Percentiles rank a stretch among this genome's conserved stretches.
Conservation (phyloP, 2,888 invertebrate species). For the Parnassius mnemosyne region DNA sequence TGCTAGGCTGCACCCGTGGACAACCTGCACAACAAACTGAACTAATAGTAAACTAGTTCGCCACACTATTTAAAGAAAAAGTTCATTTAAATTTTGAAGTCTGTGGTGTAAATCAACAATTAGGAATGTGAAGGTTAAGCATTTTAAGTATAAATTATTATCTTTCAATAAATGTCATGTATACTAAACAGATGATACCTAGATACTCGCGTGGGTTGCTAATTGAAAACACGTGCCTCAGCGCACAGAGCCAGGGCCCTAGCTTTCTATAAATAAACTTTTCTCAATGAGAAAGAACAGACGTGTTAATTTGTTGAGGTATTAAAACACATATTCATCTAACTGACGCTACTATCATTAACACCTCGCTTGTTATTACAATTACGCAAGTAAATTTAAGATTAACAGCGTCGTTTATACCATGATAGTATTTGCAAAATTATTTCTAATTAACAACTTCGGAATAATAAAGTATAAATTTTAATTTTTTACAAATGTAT, state of each 20-base stretch:
- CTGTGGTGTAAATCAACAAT: too few species aligned
- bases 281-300: conserved; percentile 36
- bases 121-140: background rate
- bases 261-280: conserved; percentile 44
- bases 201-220: conserved; percentile 37
- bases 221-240: conserved; percentile 53
- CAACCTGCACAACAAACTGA: too few species aligned
- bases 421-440: background rate
- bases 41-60: too few species aligned
- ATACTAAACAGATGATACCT: conserved; percentile 27
- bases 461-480: too few species aligned
- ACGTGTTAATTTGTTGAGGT: conserved; percentile 29
- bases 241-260: conserved; percentile 35
- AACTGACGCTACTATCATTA: conserved; percentile 7
- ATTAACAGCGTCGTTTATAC: background rate
- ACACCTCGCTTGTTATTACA: conserved; percentile 13
- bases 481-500: too few species aligned
- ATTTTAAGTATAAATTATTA: conserved; percentile 7
- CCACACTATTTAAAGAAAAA: too few species aligned
- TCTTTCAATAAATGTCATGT: conserved; percentile 35
- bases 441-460: too few species aligned
- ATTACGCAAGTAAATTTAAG: conserved; percentile 4
- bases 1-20: too few species aligned
- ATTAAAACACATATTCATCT: conserved; percentile 17
- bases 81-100: too few species aligned